Evolutionary conservation across 1,140 invertebrate genomes (phyloP), one percentile per base, ranked within the genome.

Genomic region (Agrypnia vestita): DNA sequence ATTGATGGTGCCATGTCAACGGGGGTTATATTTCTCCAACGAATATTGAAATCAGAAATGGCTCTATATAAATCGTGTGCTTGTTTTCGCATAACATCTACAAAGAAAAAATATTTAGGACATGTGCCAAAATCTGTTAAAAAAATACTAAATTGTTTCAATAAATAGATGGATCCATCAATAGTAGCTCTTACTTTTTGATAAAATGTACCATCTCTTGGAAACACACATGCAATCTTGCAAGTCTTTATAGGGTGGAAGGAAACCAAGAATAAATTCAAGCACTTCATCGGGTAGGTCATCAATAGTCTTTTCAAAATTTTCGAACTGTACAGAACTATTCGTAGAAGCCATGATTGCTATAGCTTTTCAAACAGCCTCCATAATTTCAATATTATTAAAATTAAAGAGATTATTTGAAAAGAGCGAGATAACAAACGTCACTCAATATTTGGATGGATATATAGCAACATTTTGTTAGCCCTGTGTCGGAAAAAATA

Each of bases 201-300:
- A 93, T 85, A 94, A 93, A 82, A 90, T 90, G 86, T 93, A 92
- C 96, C 96, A 98, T 87, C 94, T 91, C 88, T 94, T 96, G 81
- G 93, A 97, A 15, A 98, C 97, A 82, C 93, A 87, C 89, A 93
- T 95, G 86, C 96, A 97, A 85, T 94, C 91, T 87, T 96, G 93
- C 76, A 98, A 89, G 91, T 98, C 96, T 87, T 94, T 93, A 85
- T 98, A 98, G 15, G 97, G 97, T 78, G 96, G 95, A 83, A 98
- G 89, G 85, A 96, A 92, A 81, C 94, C 93, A 78, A 98, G 91
- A 85, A 98, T 97, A 86, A 96, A 97, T 87, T 98, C 97, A 73
- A 98, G 88, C 62, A 98, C 93, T 92, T 98, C 96, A 87, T 98
- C 96, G 9, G 97, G 97, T 78, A 98, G 89, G 86, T 93, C 92